A percentile compares a stretch with the other conserved stretches of the same genome.
Evolutionary conservation across 2,888 invertebrate genomes (phyloP).

Genomic region (Aporophyla lueneburgensis): DNA sequence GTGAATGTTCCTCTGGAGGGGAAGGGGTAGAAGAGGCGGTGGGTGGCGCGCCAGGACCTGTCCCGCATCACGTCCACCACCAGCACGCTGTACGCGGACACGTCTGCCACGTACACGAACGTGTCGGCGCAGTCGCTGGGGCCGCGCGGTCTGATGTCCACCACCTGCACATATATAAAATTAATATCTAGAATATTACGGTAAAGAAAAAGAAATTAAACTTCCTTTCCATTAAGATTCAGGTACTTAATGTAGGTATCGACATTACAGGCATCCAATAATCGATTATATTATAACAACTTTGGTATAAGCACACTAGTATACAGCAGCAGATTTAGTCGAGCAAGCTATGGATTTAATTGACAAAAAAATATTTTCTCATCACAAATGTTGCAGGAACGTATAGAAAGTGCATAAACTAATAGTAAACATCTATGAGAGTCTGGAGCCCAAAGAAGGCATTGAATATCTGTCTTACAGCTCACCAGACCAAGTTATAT

Average conservation of each 20-base stretch:
- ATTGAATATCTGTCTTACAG: too few species aligned
- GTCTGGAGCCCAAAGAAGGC: too few species aligned
- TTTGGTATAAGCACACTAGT: too few species aligned
- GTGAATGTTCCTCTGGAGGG: conserved; percentile 92
- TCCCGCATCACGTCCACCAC: conserved; percentile 91
- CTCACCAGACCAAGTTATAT: background rate
- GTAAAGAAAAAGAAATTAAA: background rate
- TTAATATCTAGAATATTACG: background rate
- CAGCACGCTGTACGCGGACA: conserved; percentile 91
- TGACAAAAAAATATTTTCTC: too few species aligned
- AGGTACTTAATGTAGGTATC: background rate
- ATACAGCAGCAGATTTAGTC: background rate
- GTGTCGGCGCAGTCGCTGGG: conserved; percentile 90
- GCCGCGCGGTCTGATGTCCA: conserved; percentile 90
- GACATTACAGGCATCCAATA: background rate
- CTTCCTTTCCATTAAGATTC: background rate
- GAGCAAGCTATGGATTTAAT: too few species aligned
- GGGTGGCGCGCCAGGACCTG: conserved; percentile 91
- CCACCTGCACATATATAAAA: conserved; percentile 77
- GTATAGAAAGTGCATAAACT: too few species aligned
- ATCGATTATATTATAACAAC: background rate
- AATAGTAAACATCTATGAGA: too few species aligned
- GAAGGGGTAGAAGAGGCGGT: conserved; percentile 92
- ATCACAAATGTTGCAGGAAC: too few species aligned
- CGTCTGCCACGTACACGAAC: conserved; percentile 93